Evolutionary conservation across 64 coral and sea anemone genomes (phyloP).

Genomic region (Dendrophyllia cribrosa): DNA sequence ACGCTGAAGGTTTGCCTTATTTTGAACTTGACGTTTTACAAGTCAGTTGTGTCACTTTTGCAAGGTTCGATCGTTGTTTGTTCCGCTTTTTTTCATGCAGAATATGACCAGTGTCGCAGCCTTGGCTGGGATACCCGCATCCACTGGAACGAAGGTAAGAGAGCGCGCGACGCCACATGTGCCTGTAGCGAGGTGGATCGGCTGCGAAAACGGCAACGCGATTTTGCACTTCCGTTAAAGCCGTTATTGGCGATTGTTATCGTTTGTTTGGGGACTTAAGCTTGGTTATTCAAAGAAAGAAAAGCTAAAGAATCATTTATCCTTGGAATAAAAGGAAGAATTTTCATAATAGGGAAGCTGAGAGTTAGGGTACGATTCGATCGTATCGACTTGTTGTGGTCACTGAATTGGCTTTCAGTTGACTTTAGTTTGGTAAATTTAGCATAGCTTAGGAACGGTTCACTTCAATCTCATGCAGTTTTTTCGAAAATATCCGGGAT

Average conservation of each 20-base stretch:
- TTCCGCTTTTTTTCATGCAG: constrained; percentile 32
- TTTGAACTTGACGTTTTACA: constrained; percentile 41
- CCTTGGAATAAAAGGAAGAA: not conserved
- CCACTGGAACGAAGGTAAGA: constrained; percentile 47
- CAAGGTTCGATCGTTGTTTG: constrained; percentile 13
- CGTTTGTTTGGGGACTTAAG: not conserved
- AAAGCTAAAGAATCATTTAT: not conserved
- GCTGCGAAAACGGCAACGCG: constrained; percentile 52
- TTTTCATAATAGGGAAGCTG: not conserved
- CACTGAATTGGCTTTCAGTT: not conserved
- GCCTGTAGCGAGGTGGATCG: not conserved
- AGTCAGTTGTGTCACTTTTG: constrained; percentile 27
- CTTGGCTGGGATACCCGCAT: constrained; percentile 69
- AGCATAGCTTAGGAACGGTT: not conserved
- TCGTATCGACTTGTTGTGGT: not conserved
- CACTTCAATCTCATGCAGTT: not conserved
- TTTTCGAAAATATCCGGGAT: not conserved
- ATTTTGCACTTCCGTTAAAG: constrained; percentile 21
- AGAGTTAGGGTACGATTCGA: not conserved
- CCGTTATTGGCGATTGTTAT: not conserved
- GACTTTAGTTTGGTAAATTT: not conserved
- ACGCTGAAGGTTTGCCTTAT: constrained; percentile 42
- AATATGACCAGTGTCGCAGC: constrained; percentile 85
- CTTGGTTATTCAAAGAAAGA: not conserved
- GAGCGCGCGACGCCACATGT: constrained; percentile 3